phyloP scores from a whole-genome alignment of 2,797 vertebrate species.

The Morelia viridis region DNA sequence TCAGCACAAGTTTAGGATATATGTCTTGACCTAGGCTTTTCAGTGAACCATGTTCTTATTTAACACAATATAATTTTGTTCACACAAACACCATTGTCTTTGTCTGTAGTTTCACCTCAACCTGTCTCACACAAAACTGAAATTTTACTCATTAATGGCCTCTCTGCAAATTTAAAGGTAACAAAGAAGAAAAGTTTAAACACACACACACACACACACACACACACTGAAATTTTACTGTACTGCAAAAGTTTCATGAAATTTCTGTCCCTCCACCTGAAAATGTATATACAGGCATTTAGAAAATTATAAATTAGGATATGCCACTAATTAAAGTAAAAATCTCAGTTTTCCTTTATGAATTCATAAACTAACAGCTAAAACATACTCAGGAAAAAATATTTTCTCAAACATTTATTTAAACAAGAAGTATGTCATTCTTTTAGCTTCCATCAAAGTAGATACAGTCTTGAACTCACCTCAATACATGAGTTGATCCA shows the following conservation, averaged over 20 bases:
- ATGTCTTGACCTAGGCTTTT: not conserved
- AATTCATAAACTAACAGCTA: not conserved
- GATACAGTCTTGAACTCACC: conserved; percentile 76
- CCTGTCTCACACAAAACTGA: not conserved
- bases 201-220: not conserved
- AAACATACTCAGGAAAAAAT: not conserved
- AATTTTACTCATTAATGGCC: not conserved
- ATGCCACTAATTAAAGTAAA: not conserved
- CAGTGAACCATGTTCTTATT: not conserved
- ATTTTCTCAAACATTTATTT: not conserved
- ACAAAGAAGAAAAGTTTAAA: not conserved
- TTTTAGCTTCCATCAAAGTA: not conserved
- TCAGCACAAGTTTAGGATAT: not conserved
- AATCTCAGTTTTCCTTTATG: not conserved
- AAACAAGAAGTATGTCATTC: not conserved
- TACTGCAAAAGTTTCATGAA: not conserved
- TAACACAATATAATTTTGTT: not conserved
- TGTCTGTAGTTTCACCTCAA: not conserved
- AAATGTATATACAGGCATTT: not conserved
- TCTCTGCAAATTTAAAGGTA: not conserved
- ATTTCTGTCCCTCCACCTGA: not conserved
- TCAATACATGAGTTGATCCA: conserved; percentile 93
- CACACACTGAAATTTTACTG: not conserved
- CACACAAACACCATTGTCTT: not conserved
- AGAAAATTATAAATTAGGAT: not conserved